Conservation (phyloP, 2,797 vertebrate species). For the Ptychadena robeensis region DNA sequence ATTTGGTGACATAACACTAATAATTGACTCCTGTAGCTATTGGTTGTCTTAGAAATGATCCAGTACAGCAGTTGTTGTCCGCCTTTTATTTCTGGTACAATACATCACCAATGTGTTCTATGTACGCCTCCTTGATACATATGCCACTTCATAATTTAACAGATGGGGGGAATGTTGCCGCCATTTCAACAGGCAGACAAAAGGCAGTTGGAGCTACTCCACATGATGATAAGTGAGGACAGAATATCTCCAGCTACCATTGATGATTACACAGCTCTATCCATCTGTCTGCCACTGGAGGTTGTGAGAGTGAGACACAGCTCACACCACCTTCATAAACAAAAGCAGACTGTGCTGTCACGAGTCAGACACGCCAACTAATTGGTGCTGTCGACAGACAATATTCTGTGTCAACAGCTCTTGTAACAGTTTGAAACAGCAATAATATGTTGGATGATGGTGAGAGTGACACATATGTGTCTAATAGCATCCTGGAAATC, state of each 20-base stretch:
- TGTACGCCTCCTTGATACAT: neutral
- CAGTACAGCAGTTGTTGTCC: neutral
- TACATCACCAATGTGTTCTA: neutral
- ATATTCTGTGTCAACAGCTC: conserved; percentile 84
- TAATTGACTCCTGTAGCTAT: neutral
- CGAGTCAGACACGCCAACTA: conserved; percentile 81
- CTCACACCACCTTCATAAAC: conserved; percentile 80
- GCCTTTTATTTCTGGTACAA: neutral
- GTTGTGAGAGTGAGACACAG: conserved; percentile 77
- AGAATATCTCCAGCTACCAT: conserved; percentile 77
- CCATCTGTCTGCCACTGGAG: conserved; percentile 82
- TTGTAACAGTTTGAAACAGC: conserved; percentile 83
- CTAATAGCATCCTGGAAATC: conserved; percentile 80
- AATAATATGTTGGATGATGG: conserved; percentile 84
- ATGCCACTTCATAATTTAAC: conserved; percentile 73
- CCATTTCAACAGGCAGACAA: conserved; percentile 79
- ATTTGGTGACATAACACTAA: too few relatives aligned
- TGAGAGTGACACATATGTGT: conserved; percentile 80
- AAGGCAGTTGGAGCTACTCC: conserved; percentile 78
- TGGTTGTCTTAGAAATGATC: neutral
- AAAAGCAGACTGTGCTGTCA: conserved; percentile 84
- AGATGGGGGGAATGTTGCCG: conserved; percentile 78
- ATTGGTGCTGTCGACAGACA: conserved; percentile 85
- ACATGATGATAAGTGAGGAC: conserved; percentile 76
- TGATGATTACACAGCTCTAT: conserved; percentile 83